Base-by-base conservation (phyloP, 2,113 vertebrate species). In the Tor tambroides region DNA sequence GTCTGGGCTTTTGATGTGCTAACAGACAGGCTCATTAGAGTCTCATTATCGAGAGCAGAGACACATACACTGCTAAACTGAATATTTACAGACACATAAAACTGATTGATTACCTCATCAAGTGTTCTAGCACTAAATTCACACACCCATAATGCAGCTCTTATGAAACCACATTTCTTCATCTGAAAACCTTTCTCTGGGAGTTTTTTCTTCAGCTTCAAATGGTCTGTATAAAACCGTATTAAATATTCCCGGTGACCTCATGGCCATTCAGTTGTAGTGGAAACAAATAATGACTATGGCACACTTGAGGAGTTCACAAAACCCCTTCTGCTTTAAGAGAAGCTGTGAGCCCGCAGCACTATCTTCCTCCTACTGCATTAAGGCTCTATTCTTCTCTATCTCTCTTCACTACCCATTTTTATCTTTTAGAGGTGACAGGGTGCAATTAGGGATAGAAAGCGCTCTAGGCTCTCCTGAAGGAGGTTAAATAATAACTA, bases 401-500 rank as follows among this genome's bases (percentile, higher is more conserved):
- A 23, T 78, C 82, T 80, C 65, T 82, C 43, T 83, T 82, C 84
- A 61, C 80, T 71, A 51, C 59, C 74, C 79, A 75, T 75, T 77
- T 90, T 79, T 92, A 90, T 90, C 88, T 81, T n/a, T 76, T 26
- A 80, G 38, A 86, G 91, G 86, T 92, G 94, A 93, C 94, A 95
- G 91, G 91, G 91, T 94, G 90, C 93, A 94, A 95, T 95, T 94
- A 95, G 81, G 92, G 90, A 94, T 91, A 94, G 92, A 94, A 94
- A 93, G 93, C 91, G 35, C 51, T 49, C 86, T n/a, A 79, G 74
- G 72, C 46, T 15, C 32, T 65, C 41, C 86, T 88, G 3, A 91
- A 91, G 91, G 93, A 91, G 92, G 91, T 91, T 94, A 93, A 89
- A 93, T 93, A 92, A 94, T 93, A 93, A 93, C 90, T 88, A 89